phyloP scores from a whole-genome alignment of 1,140 invertebrate species.

The Drosophila nannoptera region DNA sequence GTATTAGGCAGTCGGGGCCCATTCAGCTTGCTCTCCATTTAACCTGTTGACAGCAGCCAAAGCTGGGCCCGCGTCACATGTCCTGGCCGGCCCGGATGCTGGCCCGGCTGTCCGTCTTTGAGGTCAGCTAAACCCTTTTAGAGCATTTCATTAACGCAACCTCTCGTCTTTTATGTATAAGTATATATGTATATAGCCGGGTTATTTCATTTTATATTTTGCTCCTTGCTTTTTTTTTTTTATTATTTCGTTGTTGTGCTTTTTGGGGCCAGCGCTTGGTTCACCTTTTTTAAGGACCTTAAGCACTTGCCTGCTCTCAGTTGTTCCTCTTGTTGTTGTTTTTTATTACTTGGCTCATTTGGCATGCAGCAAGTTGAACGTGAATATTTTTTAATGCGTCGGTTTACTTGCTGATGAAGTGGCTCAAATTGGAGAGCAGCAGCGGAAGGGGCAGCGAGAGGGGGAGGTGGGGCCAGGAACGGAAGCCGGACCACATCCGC shows the following conservation, averaged over 20 bases:
- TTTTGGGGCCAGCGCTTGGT: conserved; percentile 15
- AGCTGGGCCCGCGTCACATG: conserved; percentile 55
- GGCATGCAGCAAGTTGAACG: conserved; percentile 55
- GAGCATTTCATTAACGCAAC: conserved; percentile 68
- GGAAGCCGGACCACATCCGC: conserved; percentile 19
- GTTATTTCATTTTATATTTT: neutral
- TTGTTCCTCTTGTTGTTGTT: conserved; percentile 18
- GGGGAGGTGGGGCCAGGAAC: neutral
- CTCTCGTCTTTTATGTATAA: neutral
- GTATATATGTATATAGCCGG: neutral
- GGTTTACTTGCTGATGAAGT: conserved; percentile 78
- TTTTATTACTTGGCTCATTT: conserved; percentile 71
- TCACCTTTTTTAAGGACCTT: conserved; percentile 55
- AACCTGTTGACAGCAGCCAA: conserved; percentile 60
- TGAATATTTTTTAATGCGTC: conserved; percentile 71
- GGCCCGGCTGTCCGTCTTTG: conserved; percentile 26
- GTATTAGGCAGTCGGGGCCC: no score
- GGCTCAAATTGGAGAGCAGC: conserved; percentile 66
- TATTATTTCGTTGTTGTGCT: no score
- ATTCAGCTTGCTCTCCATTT: conserved; percentile 7
- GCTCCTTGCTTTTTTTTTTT: neutral
- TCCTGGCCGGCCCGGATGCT: conserved; percentile 4
- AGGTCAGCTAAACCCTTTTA: conserved; percentile 65
- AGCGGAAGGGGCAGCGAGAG: conserved; percentile 4
- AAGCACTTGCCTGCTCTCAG: conserved; percentile 27